Percentiles rank a stretch among this genome's conserved stretches.
Conservation (phyloP, 2,888 invertebrate genomes). For the Branchinecta sandiegonensis region DNA sequence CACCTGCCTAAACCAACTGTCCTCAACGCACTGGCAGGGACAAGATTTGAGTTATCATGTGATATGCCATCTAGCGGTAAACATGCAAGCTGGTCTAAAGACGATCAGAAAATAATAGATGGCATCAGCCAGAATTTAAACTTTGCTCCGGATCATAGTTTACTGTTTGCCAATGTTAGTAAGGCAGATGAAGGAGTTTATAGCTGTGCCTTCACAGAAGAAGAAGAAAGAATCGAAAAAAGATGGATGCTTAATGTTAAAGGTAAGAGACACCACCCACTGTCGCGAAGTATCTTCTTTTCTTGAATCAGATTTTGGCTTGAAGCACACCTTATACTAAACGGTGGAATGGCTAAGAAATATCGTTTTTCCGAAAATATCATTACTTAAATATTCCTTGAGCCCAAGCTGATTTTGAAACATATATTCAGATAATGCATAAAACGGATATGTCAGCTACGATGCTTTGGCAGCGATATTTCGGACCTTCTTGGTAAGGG, state of each 20-base stretch:
- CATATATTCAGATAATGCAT: no score
- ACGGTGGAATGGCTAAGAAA: no score
- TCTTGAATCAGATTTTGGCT: no score
- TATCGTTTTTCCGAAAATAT: no score
- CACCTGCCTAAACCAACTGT: no score
- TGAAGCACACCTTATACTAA: no score
- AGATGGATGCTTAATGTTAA: neutral
- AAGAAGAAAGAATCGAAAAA: neutral
- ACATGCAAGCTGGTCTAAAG: neutral
- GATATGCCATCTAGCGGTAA: neutral
- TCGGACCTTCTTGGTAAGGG: no score
- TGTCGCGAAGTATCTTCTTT: no score
- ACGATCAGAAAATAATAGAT: neutral
- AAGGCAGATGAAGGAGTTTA: slow-evolving; percentile 9
- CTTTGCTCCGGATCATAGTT: neutral
- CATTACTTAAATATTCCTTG: no score
- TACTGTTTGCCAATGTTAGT: neutral
- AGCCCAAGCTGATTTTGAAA: no score
- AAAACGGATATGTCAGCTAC: no score
- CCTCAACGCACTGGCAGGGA: neutral
- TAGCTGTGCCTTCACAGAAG: neutral
- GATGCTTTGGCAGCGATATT: no score
- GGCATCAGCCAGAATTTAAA: neutral
- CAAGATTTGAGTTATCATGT: neutral
- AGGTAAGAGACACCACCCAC: neutral